Evolutionary conservation across 2,888 invertebrate genomes (phyloP).

Genomic region (Ctena decussata): DNA sequence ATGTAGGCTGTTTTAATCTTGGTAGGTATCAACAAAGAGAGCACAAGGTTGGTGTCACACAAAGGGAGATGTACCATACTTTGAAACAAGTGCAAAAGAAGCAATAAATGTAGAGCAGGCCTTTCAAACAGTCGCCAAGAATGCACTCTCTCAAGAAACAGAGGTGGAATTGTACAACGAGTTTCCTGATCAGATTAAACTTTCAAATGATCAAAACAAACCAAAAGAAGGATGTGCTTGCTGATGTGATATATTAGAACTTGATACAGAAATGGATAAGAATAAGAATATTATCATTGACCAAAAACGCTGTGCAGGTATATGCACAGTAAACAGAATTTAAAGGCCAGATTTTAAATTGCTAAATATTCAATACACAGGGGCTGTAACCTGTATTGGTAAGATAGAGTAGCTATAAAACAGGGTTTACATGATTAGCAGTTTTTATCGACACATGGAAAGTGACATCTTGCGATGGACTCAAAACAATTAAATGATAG

Average conservation of each 20-base stretch:
- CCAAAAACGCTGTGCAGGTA: too few relatives aligned
- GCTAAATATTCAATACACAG: too few relatives aligned
- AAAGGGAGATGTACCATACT: constrained; percentile 99
- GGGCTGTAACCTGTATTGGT: too few relatives aligned
- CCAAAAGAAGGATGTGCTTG: constrained; percentile 79
- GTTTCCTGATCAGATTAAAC: constrained; percentile 97
- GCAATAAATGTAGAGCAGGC: constrained; percentile 99
- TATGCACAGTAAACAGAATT: too few relatives aligned
- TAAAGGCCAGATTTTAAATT: too few relatives aligned
- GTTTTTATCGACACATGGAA: too few relatives aligned
- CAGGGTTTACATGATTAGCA: too few relatives aligned
- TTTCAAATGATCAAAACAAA: constrained; percentile 82
- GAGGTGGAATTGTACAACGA: constrained; percentile 98
- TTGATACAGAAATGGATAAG: not conserved
- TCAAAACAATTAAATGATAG: too few relatives aligned
- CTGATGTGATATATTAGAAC: constrained; percentile 64
- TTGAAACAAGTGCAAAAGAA: constrained; percentile 99
- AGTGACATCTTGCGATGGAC: too few relatives aligned
- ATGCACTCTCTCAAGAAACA: constrained; percentile 93
- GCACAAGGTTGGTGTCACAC: constrained; percentile 99
- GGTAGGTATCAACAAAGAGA: constrained; percentile 87
- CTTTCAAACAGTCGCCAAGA: constrained; percentile 99
- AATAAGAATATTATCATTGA: not conserved
- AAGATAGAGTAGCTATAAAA: too few relatives aligned
- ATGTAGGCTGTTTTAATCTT: too few relatives aligned